A percentile compares a stretch with the other conserved stretches of the same genome.
These are phyloP conservation scores for Unio delphinus DNA, from an alignment of 2,888 invertebrate genomes.

Conservation along the genomic window DNA sequence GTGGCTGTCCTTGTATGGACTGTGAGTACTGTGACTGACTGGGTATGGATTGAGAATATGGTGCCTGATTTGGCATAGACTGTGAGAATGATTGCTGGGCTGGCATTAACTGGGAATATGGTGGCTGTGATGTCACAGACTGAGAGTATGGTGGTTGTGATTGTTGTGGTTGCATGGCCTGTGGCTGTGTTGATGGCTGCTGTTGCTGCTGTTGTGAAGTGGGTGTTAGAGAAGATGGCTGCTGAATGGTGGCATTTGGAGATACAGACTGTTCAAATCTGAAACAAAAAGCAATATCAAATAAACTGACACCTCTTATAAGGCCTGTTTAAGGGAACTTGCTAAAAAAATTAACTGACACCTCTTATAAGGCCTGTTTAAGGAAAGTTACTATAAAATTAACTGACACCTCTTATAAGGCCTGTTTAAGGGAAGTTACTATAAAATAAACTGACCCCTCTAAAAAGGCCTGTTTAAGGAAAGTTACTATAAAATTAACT, in stretches of 20 bases:
- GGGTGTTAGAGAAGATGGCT: conserved; percentile 4
- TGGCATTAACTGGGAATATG: conserved; percentile 6
- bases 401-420: too few relatives aligned
- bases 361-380: too few relatives aligned
- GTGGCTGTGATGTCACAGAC: conserved; percentile 10
- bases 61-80: conserved; percentile 16
- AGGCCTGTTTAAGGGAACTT: too few relatives aligned
- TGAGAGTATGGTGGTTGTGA: conserved; percentile 9
- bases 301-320: neutral
- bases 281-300: conserved; percentile 7
- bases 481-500: too few relatives aligned
- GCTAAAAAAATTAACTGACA: too few relatives aligned
- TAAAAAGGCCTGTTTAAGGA: too few relatives aligned
- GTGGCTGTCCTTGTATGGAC: conserved; percentile 10
- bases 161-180: conserved; percentile 7
- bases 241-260: conserved; percentile 14
- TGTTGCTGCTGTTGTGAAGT: neutral
- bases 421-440: too few relatives aligned
- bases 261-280: conserved; percentile 52
- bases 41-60: conserved; percentile 9
- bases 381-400: too few relatives aligned
- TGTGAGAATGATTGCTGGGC: conserved; percentile 8
- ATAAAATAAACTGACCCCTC: too few relatives aligned
- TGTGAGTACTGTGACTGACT: conserved; percentile 10
- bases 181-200: conserved; percentile 9